Base-by-base conservation (phyloP, 2,797 vertebrate species). In the Lepus oiostolus region DNA sequence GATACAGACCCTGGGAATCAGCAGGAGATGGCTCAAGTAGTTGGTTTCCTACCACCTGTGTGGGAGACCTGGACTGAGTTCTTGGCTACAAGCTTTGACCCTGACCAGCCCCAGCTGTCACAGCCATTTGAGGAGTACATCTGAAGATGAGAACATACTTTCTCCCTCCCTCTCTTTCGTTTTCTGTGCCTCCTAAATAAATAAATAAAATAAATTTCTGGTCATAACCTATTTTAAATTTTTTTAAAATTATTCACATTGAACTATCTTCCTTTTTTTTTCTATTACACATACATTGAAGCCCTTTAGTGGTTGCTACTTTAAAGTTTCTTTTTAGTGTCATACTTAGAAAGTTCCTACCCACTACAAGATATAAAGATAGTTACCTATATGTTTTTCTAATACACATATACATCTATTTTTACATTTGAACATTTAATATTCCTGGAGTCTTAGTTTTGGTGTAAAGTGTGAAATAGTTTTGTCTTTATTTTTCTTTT, bases 401-500 rank as follows among this genome's bases (percentile, higher is more conserved):
- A 60, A 58, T 85, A 70, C 24, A 54, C 72, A 76, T 80, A 77
- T 79, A 21, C 8, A 16, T 63, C 54, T 68, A 16, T 54, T 71
- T 85, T 63, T n/a, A 16, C 12, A 32, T 70, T 93, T 89, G 84
- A 76, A 81, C 54, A 11, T 79, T 93, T 50, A 52, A 68, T 62
- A 82, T 35, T 50, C 22, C 54, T 76, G 42, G 79, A 93, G 32
- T 72, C 75, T 85, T 95, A 75, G 68, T 77, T 90, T 85, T 86
- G 65, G 47, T 68, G 2, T 60, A 26, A 95, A 88, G 24, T 42
- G 10, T 24, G 9, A 89, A 32, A 19, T 75, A 76, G 14, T 65
- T 80, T 50, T 92, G 77, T 52, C 68, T 68, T 85, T 87, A 65
- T 77, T 93, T 89, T 76, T 80, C 76, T 87, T 94, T 89, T 91